These are phyloP conservation scores for Thinocorus orbignyianus DNA, from an alignment of 2,113 vertebrate genomes.

Conservation along the genomic window DNA sequence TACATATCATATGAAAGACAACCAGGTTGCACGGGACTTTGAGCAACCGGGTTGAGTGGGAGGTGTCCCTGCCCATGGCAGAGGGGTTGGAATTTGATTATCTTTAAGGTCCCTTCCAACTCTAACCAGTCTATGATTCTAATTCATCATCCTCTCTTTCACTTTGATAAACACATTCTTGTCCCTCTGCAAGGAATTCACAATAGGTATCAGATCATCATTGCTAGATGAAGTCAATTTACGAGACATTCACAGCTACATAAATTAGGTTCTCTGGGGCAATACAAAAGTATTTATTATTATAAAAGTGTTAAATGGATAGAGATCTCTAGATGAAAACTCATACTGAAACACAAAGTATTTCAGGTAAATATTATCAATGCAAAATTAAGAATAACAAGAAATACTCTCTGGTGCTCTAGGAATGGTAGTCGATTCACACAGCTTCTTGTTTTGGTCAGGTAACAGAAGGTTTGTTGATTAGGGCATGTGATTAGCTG, in stretches of 20 bases:
- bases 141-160: too few species aligned
- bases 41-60: too few species aligned
- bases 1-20: background rate
- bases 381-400: background rate
- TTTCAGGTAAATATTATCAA: background rate
- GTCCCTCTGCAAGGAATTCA: too few species aligned
- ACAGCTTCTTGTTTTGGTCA: background rate
- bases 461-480: background rate
- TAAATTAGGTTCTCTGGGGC: background rate
- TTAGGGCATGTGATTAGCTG: background rate
- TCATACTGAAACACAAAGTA: background rate
- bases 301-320: background rate
- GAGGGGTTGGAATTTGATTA: too few species aligned
- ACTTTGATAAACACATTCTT: too few species aligned
- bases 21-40: too few species aligned
- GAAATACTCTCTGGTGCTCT: background rate
- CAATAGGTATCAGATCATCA: too few species aligned
- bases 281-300: background rate
- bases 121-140: too few species aligned
- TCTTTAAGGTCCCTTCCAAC: too few species aligned
- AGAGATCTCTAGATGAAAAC: background rate
- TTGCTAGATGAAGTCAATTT: background rate
- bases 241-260: background rate
- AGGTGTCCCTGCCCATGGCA: too few species aligned
- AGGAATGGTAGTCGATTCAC: background rate